Evolutionary conservation across 2,888 invertebrate species (phyloP), one percentile per base, ranked within the genome.

Genomic region (Philaethria dido): DNA sequence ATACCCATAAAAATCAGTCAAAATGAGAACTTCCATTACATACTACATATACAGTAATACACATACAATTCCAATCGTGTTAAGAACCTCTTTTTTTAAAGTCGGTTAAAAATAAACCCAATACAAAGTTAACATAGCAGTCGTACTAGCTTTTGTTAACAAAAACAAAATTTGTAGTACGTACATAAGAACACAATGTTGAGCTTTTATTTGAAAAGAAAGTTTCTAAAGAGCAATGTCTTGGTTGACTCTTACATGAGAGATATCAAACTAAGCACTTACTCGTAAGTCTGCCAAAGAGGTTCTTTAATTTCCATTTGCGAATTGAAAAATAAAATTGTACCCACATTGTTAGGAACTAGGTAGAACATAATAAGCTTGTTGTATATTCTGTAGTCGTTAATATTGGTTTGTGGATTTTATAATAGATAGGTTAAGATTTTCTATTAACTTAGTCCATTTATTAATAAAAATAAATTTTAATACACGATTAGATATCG

Each of bases 231-330:
- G 63, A 62, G 63, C 50, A 52, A 60, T 47, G 60, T 61, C 57
- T 44, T 33, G n/a, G 42, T 44, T 42, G 63, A 61, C 63, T 69
- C 60, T 44, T 59, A 57, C 45, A 67, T 64, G 55, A 44, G 64
- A 57, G 64, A 68, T 69, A 69, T 64, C 62, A 64, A 70, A 68
- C 64, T 65, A 64, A 70, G 67, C 48, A 64, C 69, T 65, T n/a
- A n/a, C n/a, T n/a, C n/a, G n/a, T 70, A 68, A 65, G 59, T 33
- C 64, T 61, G 47, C 50, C 14, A 68, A 55, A 50, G 50, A 63
- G 60, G 25, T 22, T 63, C 50, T 65, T 70, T 68, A 68, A 68
- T 70, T 70, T 70, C 60, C 68, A 70, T 66, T 70, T 45, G 63
- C 14, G 63, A 69, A 64, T 66, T 66, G 60, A 50, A 55, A 68